A percentile compares a stretch with the other conserved stretches of the same genome.
These are phyloP conservation scores for Pharmacophagus antenor DNA, from an alignment of 2,888 invertebrate genomes.

Conservation along the genomic window DNA sequence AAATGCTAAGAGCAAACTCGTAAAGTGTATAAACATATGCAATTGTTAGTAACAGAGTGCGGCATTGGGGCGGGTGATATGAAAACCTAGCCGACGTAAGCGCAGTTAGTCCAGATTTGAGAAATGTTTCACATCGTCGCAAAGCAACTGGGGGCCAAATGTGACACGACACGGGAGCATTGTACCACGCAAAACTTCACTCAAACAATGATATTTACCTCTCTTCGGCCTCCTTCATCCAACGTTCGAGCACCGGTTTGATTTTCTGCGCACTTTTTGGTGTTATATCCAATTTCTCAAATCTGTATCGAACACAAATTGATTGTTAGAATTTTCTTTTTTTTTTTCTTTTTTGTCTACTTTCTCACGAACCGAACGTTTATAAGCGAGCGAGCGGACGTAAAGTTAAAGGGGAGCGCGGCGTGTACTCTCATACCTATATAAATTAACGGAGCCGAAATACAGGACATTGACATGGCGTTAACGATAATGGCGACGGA, in stretches of 20 bases:
- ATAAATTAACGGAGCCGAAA: conserved; percentile 71
- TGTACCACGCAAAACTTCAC: conserved; percentile 73
- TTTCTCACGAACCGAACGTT: conserved; percentile 62
- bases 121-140: conserved; percentile 74
- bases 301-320: conserved; percentile 87
- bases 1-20: conserved; percentile 27
- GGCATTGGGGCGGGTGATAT: conserved; percentile 39
- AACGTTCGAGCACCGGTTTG: conserved; percentile 98
- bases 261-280: conserved; percentile 99
- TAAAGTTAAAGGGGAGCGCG: conserved; percentile 32
- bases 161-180: conserved; percentile 69
- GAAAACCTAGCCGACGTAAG: conserved; percentile 64
- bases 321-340: conserved; percentile 74
- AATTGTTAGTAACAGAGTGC: conserved; percentile 22
- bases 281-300: conserved; percentile 99
- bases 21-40: background rate
- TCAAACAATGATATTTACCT: conserved; percentile 84
- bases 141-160: conserved; percentile 79
- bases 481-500: conserved; percentile 64
- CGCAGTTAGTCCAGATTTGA: conserved; percentile 81
- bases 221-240: conserved; percentile 99
- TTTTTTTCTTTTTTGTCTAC: too few species aligned
- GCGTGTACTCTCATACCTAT: conserved; percentile 49
- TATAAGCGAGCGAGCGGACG: conserved; percentile 45
- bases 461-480: conserved; percentile 86